Evolutionary conservation across 1,140 invertebrate genomes (phyloP), one percentile per base, ranked within the genome.

Genomic region (Oppia nitens): DNA sequence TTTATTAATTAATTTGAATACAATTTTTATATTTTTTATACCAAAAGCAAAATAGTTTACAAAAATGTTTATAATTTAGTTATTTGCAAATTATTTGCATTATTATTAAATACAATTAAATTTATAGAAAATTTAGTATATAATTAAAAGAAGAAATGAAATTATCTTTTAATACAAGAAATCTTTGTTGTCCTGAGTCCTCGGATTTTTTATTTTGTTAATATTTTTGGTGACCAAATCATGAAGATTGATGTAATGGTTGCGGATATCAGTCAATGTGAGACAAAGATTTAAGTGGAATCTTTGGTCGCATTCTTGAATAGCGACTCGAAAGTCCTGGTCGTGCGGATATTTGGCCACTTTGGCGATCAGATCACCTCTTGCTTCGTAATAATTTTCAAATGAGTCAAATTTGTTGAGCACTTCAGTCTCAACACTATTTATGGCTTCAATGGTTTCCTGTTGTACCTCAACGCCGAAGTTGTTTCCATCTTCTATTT

Each of bases 401-500:
- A 29, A 23, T 24, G 47, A 29, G 28, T 59, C 57, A 52, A 59
- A 29, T 17, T 45, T 24, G 49, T 27, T 28, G 3, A 21, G 27
- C 6, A 48, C 49, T n/a, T 59, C 52, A 9, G n/a, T 21, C 23
- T 59, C 49, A 3, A 53, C 50, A 2, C 28, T 20, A 56, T 17
- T 24, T 9, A 59, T 48, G 21, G 47, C 57, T 32, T 59, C 52
- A 11, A 59, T 40, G 25, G 48, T 40, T 29, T 53, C 52, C 28
- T 59, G 40, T 21, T 59, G 57, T 49, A 59, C 56, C 28, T 59
- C 52, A 20, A 59, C 57, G 23, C 57, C 57, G 52, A 59, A 59
- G 25, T 59, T 59, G 57, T 59, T 59, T 27, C 57, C 57, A 57
- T 59, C 57, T 28, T 59, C 57, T 4, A 59, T 48, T 32, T 59